A percentile compares a stretch with the other conserved stretches of the same genome.
phyloP scores from a whole-genome alignment of 1,140 invertebrate species.

The Hormaphis cornu region DNA sequence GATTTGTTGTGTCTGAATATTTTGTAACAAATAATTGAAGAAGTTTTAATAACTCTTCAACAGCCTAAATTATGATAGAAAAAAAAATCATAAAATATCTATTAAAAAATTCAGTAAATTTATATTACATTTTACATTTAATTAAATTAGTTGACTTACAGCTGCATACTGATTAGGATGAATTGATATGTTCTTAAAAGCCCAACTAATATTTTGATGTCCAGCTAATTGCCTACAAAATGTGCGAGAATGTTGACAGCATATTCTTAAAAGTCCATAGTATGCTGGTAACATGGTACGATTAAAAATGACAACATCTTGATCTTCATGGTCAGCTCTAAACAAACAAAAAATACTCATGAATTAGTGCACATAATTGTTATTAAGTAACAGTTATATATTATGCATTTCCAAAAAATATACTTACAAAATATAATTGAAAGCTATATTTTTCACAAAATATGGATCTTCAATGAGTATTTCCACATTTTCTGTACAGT shows the following conservation, averaged over 20 bases:
- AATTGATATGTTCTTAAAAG: conserved; percentile 89
- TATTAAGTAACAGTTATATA: background rate
- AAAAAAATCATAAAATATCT: conserved; percentile 18
- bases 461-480: conserved; percentile 72
- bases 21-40: conserved; percentile 73
- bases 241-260: conserved; percentile 72
- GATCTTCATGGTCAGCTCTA: conserved; percentile 88
- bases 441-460: conserved; percentile 86
- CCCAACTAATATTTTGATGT: conserved; percentile 93
- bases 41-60: conserved; percentile 81
- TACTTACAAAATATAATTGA: conserved; percentile 91
- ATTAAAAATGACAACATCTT: conserved; percentile 87
- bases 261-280: conserved; percentile 78
- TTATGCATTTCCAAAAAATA: background rate
- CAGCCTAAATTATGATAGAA: conserved; percentile 50
- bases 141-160: conserved; percentile 44
- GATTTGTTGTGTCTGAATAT: conserved; percentile 60
- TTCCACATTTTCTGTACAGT: conserved; percentile 85
- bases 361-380: background rate
- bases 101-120: background rate
- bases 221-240: conserved; percentile 77
- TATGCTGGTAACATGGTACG: conserved; percentile 89
- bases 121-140: background rate
- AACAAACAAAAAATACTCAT: conserved; percentile 35
- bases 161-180: conserved; percentile 84